A percentile compares a stretch with the other conserved stretches of the same genome.
Evolutionary conservation across 2,888 invertebrate species (phyloP).

Genomic region (Dasysyrphus tricinctus): DNA sequence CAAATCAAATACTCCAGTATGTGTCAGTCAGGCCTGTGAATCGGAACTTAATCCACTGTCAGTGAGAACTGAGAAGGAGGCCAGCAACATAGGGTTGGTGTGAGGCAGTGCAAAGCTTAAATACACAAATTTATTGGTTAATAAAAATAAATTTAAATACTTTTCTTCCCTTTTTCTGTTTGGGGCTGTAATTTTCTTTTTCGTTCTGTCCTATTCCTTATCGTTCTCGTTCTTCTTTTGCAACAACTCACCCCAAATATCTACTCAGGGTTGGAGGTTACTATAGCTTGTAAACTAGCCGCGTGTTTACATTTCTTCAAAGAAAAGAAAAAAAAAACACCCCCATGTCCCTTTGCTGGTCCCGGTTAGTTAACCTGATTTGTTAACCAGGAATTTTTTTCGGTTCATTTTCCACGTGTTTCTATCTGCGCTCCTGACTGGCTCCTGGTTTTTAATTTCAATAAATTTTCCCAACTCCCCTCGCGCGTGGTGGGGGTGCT

Average conservation of each 20-base stretch:
- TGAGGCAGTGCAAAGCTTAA: constrained; percentile 77
- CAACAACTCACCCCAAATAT: constrained; percentile 16
- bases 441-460: constrained; percentile 64
- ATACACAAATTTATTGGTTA: constrained; percentile 81
- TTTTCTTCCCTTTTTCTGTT: constrained; percentile 61
- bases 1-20: not conserved
- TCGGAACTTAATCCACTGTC: constrained; percentile 72
- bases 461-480: constrained; percentile 51
- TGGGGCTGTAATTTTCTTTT: constrained; percentile 56
- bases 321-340: constrained; percentile 17
- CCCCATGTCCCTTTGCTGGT: constrained; percentile 20
- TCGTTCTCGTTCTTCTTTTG: constrained; percentile 21
- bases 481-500: constrained; percentile 4
- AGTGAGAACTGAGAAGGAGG: constrained; percentile 32
- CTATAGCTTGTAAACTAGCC: constrained; percentile 63
- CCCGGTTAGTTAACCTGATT: constrained; percentile 70
- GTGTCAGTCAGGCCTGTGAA: constrained; percentile 13
- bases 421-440: constrained; percentile 14
- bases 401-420: constrained; percentile 52
- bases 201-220: constrained; percentile 42
- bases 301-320: constrained; percentile 59
- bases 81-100: not conserved
- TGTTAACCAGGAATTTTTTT: constrained; percentile 60
- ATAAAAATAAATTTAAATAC: constrained; percentile 81
- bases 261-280: constrained; percentile 7